Evolutionary conservation across 1,140 invertebrate species (phyloP).

Genomic region (Trachymyrmex septentrionalis): DNA sequence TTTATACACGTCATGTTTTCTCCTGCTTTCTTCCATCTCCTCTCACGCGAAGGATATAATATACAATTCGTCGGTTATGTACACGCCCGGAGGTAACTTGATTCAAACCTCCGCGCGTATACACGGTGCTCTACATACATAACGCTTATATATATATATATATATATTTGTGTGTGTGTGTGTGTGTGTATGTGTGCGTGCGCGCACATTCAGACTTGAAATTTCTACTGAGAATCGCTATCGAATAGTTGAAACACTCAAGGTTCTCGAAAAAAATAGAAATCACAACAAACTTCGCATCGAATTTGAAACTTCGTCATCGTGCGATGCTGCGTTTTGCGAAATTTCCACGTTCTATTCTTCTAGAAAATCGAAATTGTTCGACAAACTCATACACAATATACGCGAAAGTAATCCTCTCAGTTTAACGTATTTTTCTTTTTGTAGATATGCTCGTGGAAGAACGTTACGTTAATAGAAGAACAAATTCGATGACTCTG

Average conservation of each 20-base stretch:
- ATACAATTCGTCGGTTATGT: conserved; percentile 65
- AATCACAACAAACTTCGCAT: not conserved
- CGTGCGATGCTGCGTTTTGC: not conserved
- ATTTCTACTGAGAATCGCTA: conserved; percentile 30
- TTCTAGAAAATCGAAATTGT: not conserved
- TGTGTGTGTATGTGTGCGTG: not conserved
- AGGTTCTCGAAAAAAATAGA: conserved; percentile 16
- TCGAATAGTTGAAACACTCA: not conserved
- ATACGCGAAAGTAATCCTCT: not conserved
- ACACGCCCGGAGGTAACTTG: conserved; percentile 33
- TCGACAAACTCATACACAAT: not conserved
- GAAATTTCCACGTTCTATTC: not conserved
- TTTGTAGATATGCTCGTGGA: not conserved
- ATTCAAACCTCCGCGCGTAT: not conserved
- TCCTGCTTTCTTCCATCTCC: conserved; percentile 36
- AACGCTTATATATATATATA: conserved; percentile 66
- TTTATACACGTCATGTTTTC: conserved; percentile 62
- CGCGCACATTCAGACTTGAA: conserved; percentile 42
- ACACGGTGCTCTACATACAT: conserved; percentile 65
- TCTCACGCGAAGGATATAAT: conserved; percentile 67
- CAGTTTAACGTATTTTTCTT: not conserved
- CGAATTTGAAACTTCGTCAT: conserved; percentile 19
- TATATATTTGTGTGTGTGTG: conserved; percentile 40
- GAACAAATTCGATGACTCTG: conserved; percentile 12
- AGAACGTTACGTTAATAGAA: conserved; percentile 22